Percentiles rank a stretch among this genome's conserved stretches.
Evolutionary conservation across 2,113 vertebrate genomes (phyloP).

Genomic region (Chaetodon auriga): DNA sequence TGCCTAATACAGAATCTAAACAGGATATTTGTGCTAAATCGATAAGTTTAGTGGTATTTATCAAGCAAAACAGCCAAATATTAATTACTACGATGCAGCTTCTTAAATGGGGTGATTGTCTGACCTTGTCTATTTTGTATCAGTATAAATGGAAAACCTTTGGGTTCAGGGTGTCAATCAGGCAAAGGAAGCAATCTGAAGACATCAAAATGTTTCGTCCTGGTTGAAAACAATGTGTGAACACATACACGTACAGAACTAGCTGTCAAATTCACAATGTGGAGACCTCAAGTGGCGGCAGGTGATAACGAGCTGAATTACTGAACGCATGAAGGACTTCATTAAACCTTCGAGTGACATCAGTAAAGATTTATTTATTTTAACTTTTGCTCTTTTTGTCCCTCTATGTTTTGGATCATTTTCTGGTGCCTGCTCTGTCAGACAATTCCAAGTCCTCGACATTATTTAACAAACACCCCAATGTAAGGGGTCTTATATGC

Average conservation of each 20-base stretch:
- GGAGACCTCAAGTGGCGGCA: not conserved
- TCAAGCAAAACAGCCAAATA: not conserved
- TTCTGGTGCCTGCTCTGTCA: no score
- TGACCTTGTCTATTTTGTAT: not conserved
- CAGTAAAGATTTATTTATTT: constrained; percentile 11
- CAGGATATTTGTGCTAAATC: not conserved
- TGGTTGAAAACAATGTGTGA: not conserved
- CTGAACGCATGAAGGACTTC: constrained; percentile 10
- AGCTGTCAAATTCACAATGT: not conserved
- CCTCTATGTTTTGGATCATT: not conserved
- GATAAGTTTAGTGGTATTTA: no score
- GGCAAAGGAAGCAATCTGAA: not conserved
- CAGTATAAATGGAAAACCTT: not conserved
- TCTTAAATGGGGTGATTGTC: not conserved
- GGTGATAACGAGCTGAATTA: constrained; percentile 7
- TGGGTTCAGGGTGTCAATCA: not conserved
- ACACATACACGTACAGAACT: not conserved
- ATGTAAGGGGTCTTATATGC: not conserved
- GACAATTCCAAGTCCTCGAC: no score
- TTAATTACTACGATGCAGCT: not conserved
- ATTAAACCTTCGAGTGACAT: constrained; percentile 6
- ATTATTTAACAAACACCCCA: no score
- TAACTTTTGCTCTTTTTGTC: not conserved
- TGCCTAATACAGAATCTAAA: not conserved
- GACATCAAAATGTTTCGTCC: not conserved